Evolutionary conservation across 1,140 invertebrate genomes (phyloP).

Genomic region (Macrobrachium rosenbergii): DNA sequence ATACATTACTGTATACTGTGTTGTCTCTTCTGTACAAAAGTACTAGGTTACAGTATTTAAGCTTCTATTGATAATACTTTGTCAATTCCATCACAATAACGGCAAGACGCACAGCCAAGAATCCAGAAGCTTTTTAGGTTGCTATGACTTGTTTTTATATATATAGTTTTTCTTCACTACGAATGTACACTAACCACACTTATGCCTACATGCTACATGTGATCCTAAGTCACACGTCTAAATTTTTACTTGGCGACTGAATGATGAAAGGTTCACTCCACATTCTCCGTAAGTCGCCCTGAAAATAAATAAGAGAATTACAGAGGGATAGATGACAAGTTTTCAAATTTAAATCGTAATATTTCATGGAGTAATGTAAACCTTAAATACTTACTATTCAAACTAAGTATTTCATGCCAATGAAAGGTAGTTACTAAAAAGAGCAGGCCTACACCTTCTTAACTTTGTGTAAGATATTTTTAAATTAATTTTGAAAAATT

Average conservation of each 20-base stretch:
- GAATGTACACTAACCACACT: constrained; percentile 33
- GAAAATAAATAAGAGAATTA: constrained; percentile 67
- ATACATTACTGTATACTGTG: constrained; percentile 6
- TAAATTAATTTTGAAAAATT: no score
- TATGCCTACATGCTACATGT: constrained; percentile 37
- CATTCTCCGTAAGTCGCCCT: constrained; percentile 96
- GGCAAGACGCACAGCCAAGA: constrained; percentile 18
- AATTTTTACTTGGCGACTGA: constrained; percentile 81
- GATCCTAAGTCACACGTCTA: constrained; percentile 76
- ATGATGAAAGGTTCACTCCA: constrained; percentile 97
- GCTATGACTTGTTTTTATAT: constrained; percentile 3
- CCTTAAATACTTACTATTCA: no score
- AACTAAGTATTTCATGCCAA: no score
- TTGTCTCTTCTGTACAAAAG: constrained; percentile 27
- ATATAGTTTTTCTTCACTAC: constrained; percentile 1
- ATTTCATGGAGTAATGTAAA: no score
- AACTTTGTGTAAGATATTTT: no score
- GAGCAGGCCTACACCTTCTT: no score
- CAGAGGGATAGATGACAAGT: no score
- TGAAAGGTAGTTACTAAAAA: no score
- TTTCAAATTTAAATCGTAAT: no score
- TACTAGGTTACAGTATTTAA: constrained; percentile 1
- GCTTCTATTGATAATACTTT: not conserved
- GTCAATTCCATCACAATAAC: constrained; percentile 13
- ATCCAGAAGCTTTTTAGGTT: constrained; percentile 28